These are phyloP conservation scores for Gymnocephalus cernua DNA, from an alignment of 2,113 vertebrate genomes.

Conservation along the genomic window DNA sequence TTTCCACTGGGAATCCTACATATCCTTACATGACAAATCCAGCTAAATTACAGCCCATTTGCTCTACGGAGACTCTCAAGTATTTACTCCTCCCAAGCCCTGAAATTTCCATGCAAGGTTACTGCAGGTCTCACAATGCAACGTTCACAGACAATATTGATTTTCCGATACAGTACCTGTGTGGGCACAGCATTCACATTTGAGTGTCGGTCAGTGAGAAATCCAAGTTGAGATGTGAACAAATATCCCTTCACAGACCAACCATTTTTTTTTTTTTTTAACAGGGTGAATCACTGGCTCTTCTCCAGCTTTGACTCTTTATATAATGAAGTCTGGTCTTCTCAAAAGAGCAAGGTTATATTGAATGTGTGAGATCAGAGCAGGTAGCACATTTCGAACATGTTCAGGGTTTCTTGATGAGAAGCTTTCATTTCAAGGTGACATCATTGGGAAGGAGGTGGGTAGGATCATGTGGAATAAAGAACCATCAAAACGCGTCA, in stretches of 20 bases:
- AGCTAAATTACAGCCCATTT: conserved; percentile 1
- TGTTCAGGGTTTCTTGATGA: conserved; percentile 14
- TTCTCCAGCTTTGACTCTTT: conserved; percentile 35
- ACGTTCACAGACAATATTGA: neutral
- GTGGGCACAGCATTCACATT: conserved; percentile 26
- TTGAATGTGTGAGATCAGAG: conserved; percentile 35
- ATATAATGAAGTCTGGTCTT: conserved; percentile 22
- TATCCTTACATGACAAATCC: conserved; percentile 5
- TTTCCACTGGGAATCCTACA: neutral
- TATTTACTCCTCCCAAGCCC: neutral
- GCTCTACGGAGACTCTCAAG: neutral
- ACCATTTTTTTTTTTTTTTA: conserved; percentile 16
- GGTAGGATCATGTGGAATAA: neutral
- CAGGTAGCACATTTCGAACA: neutral
- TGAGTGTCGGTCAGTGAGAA: conserved; percentile 2
- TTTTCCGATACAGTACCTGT: neutral
- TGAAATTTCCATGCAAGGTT: neutral
- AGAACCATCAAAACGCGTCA: neutral
- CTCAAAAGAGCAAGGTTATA: conserved; percentile 42
- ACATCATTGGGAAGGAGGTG: conserved; percentile 6
- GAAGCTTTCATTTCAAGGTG: conserved; percentile 8
- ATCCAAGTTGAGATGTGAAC: conserved; percentile 7
- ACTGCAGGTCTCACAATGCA: conserved; percentile 2
- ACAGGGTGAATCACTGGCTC: conserved; percentile 11
- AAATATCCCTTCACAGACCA: conserved; percentile 38